Evolutionary conservation across 1,140 invertebrate genomes (phyloP), one percentile per base, ranked within the genome.

Genomic region (Eumeta japonica): DNA sequence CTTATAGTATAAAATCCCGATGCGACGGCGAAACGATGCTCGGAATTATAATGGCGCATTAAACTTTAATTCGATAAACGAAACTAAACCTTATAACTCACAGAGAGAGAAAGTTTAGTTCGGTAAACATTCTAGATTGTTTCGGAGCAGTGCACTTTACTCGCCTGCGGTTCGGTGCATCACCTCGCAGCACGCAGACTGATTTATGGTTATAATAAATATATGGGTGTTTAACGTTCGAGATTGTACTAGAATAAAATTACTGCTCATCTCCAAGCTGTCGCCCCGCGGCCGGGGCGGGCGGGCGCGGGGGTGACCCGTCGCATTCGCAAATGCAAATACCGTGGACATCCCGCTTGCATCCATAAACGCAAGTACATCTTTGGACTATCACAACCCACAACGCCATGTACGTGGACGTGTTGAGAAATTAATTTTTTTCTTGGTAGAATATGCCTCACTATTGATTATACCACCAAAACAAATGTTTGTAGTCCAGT

Each of bases 141-240:
- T 37, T 40, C 50, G 54, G 50, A 48, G 52, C 59, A 62, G 49
- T 65, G 59, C 58, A 65, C 62, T 62, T 58, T 58, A 24, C n/a
- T 24, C 20, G 55, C 54, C 40, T 42, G 49, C 48, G 46, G 46
- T 51, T 51, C 48, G 45, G 51, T 55, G 62, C 61, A 62, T 58
- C 56, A 58, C 60, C 58, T 62, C 48, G 45, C 44, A 52, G 48
- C 49, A 57, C 45, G 52, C 46, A 62, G 56, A 59, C 59, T 61
- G 60, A 63, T 62, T 63, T 63, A 66, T 63, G 52, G 58, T 54
- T 60, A 60, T 58, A 62, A 60, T 63, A 61, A 62, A 58, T 59
- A 61, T 59, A 63, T 58, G 53, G 52, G 38, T 55, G 53, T 58
- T 63, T 61, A 63, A 61, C 53, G 48, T 56, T 46, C 45, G 41